A percentile compares a stretch with the other conserved stretches of the same genome.
These are phyloP conservation scores for Pedicia rivosa DNA, from an alignment of 2,888 invertebrate genomes.

Conservation along the genomic window DNA sequence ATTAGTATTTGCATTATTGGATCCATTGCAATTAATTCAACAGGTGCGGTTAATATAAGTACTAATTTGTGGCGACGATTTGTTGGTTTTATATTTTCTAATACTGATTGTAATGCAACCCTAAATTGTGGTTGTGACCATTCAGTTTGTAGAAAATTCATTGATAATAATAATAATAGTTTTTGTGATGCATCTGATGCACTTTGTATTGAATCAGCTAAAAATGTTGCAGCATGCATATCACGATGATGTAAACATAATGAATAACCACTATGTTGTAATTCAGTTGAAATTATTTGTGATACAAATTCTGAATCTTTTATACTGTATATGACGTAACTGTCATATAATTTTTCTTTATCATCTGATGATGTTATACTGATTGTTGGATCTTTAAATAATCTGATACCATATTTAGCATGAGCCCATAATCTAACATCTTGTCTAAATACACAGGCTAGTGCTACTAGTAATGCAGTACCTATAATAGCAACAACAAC, in stretches of 20 bases:
- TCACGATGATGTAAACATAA: slow-evolving; percentile 56
- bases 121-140: slow-evolving; percentile 71
- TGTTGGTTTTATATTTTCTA: slow-evolving; percentile 45
- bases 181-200: slow-evolving; percentile 45
- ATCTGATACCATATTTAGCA: slow-evolving; percentile 59
- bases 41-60: slow-evolving; percentile 41
- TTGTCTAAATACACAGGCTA: slow-evolving; percentile 60
- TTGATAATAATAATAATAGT: slow-evolving; percentile 64
- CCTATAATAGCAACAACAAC: slow-evolving; percentile 55
- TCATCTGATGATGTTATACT: slow-evolving; percentile 6
- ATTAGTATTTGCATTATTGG: slow-evolving; percentile 56
- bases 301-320: slow-evolving; percentile 59
- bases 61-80: slow-evolving; percentile 43
- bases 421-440: slow-evolving; percentile 68
- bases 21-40: slow-evolving; percentile 57
- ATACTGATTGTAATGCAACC: slow-evolving; percentile 60
- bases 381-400: slow-evolving; percentile 37
- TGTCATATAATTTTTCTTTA: slow-evolving; percentile 62
- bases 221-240: slow-evolving; percentile 27
- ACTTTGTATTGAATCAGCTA: slow-evolving; percentile 31
- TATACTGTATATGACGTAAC: slow-evolving; percentile 73
- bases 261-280: slow-evolving; percentile 47
- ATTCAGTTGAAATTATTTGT: slow-evolving; percentile 49
- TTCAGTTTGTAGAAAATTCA: slow-evolving; percentile 65
- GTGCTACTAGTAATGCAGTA: slow-evolving; percentile 50